These are phyloP conservation scores for Cotesia typhae DNA, from an alignment of 1,140 invertebrate species.

Conservation along the genomic window DNA sequence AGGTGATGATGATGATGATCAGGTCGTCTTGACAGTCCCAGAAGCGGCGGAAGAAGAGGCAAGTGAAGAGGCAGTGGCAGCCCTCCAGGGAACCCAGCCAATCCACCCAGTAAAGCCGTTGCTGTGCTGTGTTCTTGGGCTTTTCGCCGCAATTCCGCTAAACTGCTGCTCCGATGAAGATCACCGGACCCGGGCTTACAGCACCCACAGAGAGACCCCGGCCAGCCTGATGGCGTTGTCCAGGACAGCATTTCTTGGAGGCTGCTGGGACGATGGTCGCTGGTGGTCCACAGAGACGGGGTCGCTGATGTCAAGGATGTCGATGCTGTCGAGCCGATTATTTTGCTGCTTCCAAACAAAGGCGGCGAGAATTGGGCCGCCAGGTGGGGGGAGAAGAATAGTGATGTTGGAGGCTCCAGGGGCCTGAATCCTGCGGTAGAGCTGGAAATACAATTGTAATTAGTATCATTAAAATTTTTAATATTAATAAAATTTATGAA, in stretches of 20 bases:
- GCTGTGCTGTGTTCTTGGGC: constrained; percentile 92
- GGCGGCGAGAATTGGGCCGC: constrained; percentile 81
- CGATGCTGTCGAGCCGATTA: constrained; percentile 52
- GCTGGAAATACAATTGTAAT: constrained; percentile 51
- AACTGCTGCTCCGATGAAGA: constrained; percentile 74
- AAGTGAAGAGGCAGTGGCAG: constrained; percentile 65
- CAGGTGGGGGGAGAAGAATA: constrained; percentile 84
- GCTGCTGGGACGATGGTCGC: constrained; percentile 54
- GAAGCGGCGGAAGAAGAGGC: constrained; percentile 65
- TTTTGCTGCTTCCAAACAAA: constrained; percentile 71
- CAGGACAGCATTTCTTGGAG: constrained; percentile 62
- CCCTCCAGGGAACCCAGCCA: constrained; percentile 66
- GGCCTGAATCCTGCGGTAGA: constrained; percentile 71
- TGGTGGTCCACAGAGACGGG: constrained; percentile 57
- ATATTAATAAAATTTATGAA: no score
- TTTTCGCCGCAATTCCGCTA: constrained; percentile 86
- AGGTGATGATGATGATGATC: constrained; percentile 55
- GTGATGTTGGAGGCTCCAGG: constrained; percentile 67
- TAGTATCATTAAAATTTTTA: no score
- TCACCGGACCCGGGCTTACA: constrained; percentile 67
- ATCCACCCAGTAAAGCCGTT: constrained; percentile 67
- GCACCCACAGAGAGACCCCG: constrained; percentile 56
- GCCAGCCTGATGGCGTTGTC: constrained; percentile 59
- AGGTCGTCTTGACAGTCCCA: constrained; percentile 59
- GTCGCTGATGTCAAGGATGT: constrained; percentile 56